Base-by-base conservation (phyloP, 2,113 vertebrate species). In the Zonotrichia leucophrys region DNA sequence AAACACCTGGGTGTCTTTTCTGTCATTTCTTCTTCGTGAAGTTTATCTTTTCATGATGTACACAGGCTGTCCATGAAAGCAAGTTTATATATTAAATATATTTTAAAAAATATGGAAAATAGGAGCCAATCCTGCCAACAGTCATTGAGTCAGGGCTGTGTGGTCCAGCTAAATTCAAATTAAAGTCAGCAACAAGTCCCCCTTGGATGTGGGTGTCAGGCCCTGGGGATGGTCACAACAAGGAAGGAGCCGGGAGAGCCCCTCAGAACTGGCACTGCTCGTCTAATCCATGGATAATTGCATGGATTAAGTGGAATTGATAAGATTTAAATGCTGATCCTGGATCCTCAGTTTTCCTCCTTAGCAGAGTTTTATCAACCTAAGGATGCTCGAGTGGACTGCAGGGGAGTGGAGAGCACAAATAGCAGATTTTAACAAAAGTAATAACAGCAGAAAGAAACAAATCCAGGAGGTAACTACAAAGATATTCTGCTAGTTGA, bases 151-250 rank as follows among this genome's bases (percentile, higher is more conserved):
- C 30, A 20, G 59, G 44, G 47, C 30, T n/a, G 8, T 30, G 52
- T 23, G 39, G 27, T 73, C 39, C 83, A 72, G 50, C 11, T 62
- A 33, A 73, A 67, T 50, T 64, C 30, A 37, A 44, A 70, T 5
- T 10, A 37, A 87, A 79, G 4, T 28, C 50, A 60, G 35, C 23
- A 83, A 22, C 33, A 41, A 41, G 1, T 23, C 0, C 67, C 20
- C 30, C 7, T 30, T 0, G 18, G 44, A 35, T 4, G 5, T 0
- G 3, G 46, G 23, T 2, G 25, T 31, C 7, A 6, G 66, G 69
- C 14, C 66, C 63, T 35, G 50, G 67, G 20, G 74, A 10, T 23
- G 58, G 33, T 10, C 21, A 18, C 20, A 20, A 13, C 5, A 3
- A 31, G 21, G 70, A 27, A 9, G 31, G 28, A 53, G 7, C 53